These are phyloP conservation scores for Luehdorfia chinensis DNA, from an alignment of 1,140 invertebrate species.

Conservation along the genomic window DNA sequence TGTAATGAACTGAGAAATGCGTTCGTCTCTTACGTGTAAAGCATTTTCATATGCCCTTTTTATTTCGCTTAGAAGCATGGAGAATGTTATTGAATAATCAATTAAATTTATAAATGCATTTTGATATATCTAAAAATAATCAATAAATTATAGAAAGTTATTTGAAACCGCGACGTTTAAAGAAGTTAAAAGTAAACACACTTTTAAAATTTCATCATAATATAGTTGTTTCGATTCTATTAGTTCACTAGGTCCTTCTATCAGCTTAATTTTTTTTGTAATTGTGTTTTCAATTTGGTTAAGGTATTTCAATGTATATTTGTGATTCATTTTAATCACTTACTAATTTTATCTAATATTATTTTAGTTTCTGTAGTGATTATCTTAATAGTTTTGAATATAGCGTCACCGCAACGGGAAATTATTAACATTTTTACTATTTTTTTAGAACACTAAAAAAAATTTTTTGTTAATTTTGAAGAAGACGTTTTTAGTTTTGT, in stretches of 20 bases:
- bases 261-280: slow-evolving; percentile 35
- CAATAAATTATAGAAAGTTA: background rate
- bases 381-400: slow-evolving; percentile 19
- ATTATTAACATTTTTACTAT: no score
- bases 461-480: no score
- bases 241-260: slow-evolving; percentile 46
- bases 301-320: slow-evolving; percentile 46
- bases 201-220: slow-evolving; percentile 52
- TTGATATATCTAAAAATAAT: slow-evolving; percentile 55
- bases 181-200: slow-evolving; percentile 21
- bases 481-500: no score
- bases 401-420: no score
- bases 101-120: slow-evolving; percentile 56
- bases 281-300: slow-evolving; percentile 49
- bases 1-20: slow-evolving; percentile 52
- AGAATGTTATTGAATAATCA: slow-evolving; percentile 47
- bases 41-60: slow-evolving; percentile 63
- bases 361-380: slow-evolving; percentile 25
- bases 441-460: no score
- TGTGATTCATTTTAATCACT: slow-evolving; percentile 5
- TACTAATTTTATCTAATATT: background rate
- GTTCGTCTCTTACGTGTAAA: slow-evolving; percentile 50
- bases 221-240: slow-evolving; percentile 49
- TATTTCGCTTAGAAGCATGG: slow-evolving; percentile 49
- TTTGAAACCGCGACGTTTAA: slow-evolving; percentile 4